These are phyloP conservation scores for Hipparchia semele DNA, from an alignment of 2,888 invertebrate species.

Conservation along the genomic window DNA sequence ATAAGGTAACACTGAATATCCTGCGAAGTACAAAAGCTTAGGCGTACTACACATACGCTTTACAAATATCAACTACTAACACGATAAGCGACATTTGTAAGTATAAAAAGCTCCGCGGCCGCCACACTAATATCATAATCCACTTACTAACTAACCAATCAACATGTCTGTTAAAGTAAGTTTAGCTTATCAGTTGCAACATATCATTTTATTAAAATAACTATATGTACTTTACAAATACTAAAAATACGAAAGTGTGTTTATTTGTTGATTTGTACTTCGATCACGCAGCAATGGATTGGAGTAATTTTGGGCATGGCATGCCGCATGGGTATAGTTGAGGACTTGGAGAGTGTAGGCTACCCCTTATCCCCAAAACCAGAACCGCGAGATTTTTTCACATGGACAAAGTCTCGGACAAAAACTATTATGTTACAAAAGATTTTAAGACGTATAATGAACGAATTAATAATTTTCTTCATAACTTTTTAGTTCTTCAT, in stretches of 20 bases:
- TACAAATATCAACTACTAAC: conserved; percentile 6
- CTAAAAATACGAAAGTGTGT: too few relatives aligned
- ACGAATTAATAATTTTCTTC: neutral
- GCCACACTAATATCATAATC: conserved; percentile 55
- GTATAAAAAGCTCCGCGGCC: conserved; percentile 12
- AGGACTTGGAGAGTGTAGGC: too few relatives aligned
- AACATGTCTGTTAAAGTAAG: conserved; percentile 76
- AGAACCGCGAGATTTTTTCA: too few relatives aligned
- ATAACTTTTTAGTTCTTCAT: conserved; percentile 5
- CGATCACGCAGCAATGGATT: too few relatives aligned
- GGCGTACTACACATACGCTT: conserved; percentile 1
- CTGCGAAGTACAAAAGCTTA: neutral
- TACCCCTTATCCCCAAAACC: too few relatives aligned
- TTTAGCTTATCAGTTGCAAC: conserved; percentile 35
- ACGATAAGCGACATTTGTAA: neutral
- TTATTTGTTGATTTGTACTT: too few relatives aligned
- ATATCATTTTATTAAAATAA: neutral
- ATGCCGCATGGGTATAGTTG: too few relatives aligned
- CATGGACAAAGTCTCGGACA: neutral
- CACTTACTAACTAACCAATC: conserved; percentile 57
- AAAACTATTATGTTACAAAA: neutral
- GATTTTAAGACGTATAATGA: neutral
- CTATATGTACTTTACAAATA: too few relatives aligned
- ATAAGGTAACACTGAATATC: neutral
- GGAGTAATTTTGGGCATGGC: too few relatives aligned